Conservation (phyloP, 2,113 vertebrate genomes). For the Gambusia holbrooki region DNA sequence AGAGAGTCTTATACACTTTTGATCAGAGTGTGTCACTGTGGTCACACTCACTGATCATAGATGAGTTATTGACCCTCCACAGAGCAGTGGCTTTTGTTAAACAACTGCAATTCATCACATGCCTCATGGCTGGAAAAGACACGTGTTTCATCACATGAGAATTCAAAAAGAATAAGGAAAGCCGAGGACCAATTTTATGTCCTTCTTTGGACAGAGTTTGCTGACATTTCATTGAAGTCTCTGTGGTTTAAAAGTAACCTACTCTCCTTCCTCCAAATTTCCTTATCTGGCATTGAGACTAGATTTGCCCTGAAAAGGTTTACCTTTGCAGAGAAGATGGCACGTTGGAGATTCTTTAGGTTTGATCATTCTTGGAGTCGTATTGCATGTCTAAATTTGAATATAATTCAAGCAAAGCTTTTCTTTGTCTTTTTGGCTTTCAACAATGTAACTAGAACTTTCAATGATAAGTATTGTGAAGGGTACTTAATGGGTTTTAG, state of each 20-base stretch:
- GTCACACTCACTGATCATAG: constrained; percentile 74
- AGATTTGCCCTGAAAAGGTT: constrained; percentile 17
- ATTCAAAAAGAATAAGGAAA: constrained; percentile 48
- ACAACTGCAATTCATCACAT: constrained; percentile 75
- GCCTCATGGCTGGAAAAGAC: constrained; percentile 54
- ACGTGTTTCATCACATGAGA: constrained; percentile 37
- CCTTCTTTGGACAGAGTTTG: neutral
- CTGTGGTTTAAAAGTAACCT: constrained; percentile 8
- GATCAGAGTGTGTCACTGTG: constrained; percentile 69
- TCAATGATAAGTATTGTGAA: neutral
- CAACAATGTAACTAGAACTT: neutral
- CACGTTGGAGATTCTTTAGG: constrained; percentile 10
- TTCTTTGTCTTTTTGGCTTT: neutral
- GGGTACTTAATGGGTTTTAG: neutral
- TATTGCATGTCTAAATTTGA: constrained; percentile 7
- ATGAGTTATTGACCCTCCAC: constrained; percentile 78
- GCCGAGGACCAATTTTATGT: constrained; percentile 23
- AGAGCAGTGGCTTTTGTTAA: constrained; percentile 64
- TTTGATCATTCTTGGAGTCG: constrained; percentile 8
- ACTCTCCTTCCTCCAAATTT: neutral
- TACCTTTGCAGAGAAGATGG: constrained; percentile 14
- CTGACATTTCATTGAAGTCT: constrained; percentile 37
- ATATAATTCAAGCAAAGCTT: neutral
- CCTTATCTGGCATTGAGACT: neutral
- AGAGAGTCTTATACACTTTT: constrained; percentile 60